Conservation (phyloP, 2,888 invertebrate species). For the Drosophila mercatorum region DNA sequence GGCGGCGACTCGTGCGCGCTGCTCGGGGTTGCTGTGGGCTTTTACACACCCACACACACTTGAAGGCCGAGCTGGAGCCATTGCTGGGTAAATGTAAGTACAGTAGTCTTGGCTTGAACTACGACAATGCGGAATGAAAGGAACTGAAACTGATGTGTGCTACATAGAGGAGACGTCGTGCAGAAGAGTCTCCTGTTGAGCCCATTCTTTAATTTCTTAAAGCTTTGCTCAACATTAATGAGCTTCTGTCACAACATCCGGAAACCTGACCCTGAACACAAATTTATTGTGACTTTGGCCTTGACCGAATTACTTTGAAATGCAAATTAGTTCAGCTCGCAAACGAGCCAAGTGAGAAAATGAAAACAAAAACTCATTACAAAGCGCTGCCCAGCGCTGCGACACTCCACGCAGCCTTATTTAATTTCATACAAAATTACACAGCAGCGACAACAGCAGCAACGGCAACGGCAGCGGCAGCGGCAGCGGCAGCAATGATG, state of each 20-base stretch:
- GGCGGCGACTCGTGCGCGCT: conserved; percentile 61
- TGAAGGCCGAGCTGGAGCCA: conserved; percentile 15
- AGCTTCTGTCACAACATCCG: background rate
- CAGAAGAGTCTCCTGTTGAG: background rate
- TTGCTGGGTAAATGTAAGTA: conserved; percentile 42
- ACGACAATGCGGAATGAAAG: background rate
- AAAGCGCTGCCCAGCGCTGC: conserved; percentile 34
- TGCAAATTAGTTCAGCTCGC: conserved; percentile 70
- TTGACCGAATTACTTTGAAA: conserved; percentile 69
- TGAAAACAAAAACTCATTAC: conserved; percentile 66
- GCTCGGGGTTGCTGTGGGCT: conserved; percentile 20
- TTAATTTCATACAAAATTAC: conserved; percentile 78
- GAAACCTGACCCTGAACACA: conserved; percentile 55
- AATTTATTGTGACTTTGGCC: conserved; percentile 69
- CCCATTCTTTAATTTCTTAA: background rate
- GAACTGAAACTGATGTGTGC: background rate
- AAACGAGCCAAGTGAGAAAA: conserved; percentile 38
- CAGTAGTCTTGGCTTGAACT: conserved; percentile 28
- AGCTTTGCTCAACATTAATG: conserved; percentile 1
- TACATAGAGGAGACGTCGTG: background rate
- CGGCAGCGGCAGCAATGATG: conserved; percentile 14
- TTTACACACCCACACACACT: conserved; percentile 21
- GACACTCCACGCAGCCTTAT: conserved; percentile 58
- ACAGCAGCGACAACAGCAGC: conserved; percentile 33
- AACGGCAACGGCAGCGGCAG: conserved; percentile 5